Evolutionary conservation across 2,888 invertebrate genomes (phyloP), one percentile per base, ranked within the genome.

Genomic region (Antheraea assamensis): DNA sequence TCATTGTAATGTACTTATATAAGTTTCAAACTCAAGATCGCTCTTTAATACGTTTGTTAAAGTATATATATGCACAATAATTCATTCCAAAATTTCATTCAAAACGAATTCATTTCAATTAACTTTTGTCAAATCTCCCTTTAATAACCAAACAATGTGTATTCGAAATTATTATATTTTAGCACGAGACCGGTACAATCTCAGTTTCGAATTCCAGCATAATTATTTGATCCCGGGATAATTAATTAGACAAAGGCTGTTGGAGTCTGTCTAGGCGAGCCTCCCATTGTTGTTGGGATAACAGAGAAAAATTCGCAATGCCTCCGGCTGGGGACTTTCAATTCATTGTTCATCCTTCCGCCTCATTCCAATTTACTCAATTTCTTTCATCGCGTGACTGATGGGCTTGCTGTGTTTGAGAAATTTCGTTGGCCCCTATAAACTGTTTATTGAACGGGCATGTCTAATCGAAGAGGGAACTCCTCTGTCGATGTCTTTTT

Each of bases 201-300:
- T 87, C 85, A 79, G 87, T 86, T 82, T 87, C 87, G 85, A 88
- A 90, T 88, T 90, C 77, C 80, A 87, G 89, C 88, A 88, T 92
- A 92, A 93, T 93, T 92, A 93, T 92, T 91, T 85, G 85, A 85
- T 89, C 88, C 88, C 86, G 81, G 87, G 88, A 90, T 93, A 93
- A 93, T 92, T 92, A 91, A 92, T 92, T 89, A 88, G 87, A 92
- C 92, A 93, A 93, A 92, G 91, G 90, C 85, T 85, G 83, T 84
- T 85, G 87, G 86, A 86, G 84, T 83, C 85, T 87, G 84, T 83
- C 85, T 87, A 89, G 87, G 86, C 87, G 88, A 87, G 87, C 83
- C 83, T 87, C 78, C 88, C 81, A 90, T 93, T 93, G 91, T 92
- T 90, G 87, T 89, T 85, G 80, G 87, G 82, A 89, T 88, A 89